A percentile compares a stretch with the other conserved stretches of the same genome.
Conservation (phyloP, 2,113 vertebrate genomes). For the Aspiorhynchus laticeps region DNA sequence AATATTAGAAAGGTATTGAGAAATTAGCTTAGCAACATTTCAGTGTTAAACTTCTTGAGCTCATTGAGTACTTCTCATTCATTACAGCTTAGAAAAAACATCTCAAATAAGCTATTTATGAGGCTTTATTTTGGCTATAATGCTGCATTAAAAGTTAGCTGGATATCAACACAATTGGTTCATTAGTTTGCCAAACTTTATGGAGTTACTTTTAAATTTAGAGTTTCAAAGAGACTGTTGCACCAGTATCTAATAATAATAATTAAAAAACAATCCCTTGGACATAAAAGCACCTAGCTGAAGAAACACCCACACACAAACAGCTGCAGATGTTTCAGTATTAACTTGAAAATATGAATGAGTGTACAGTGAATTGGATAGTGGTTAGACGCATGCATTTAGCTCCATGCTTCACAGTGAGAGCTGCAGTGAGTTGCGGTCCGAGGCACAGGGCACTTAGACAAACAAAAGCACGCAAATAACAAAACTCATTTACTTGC, state of each 20-base stretch:
- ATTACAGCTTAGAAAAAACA: neutral
- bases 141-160: neutral
- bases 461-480: slow-evolving; percentile 5
- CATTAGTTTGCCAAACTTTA: neutral
- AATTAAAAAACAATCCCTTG: neutral
- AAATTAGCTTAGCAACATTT: too few species aligned
- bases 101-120: neutral
- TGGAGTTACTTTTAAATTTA: neutral
- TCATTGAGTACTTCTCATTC: neutral
- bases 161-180: neutral
- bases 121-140: neutral
- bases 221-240: neutral
- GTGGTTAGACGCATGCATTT: neutral
- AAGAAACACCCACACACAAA: slow-evolving; percentile 5
- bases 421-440: neutral
- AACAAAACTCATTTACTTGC: slow-evolving; percentile 43
- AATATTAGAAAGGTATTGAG: neutral
- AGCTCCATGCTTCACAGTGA: neutral
- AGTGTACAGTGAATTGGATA: neutral
- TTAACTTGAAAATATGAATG: neutral
- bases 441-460: slow-evolving; percentile 4
- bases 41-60: neutral
- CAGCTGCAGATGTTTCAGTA: neutral
- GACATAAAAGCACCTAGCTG: neutral
- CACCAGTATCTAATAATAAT: neutral